A percentile compares a stretch with the other conserved stretches of the same genome.
Conservation (phyloP, 2,797 vertebrate species). For the Intellagama lesueurii region DNA sequence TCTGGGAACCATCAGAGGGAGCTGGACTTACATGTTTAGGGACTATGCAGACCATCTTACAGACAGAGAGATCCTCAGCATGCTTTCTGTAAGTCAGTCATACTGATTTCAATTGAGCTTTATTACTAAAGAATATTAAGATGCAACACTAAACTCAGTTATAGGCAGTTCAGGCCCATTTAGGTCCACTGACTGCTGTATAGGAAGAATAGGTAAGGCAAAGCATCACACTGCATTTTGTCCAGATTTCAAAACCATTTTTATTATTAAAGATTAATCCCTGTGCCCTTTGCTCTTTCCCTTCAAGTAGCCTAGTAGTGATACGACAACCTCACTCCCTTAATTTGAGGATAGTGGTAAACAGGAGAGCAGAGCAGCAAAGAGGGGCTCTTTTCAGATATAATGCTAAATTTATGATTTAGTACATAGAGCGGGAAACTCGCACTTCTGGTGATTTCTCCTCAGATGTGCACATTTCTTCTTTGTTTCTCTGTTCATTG, state of each 20-base stretch:
- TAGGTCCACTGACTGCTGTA: not conserved
- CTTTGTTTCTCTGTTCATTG: no score
- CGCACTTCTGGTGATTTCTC: no score
- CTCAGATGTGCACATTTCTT: no score
- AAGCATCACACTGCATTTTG: not conserved
- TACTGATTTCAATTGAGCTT: not conserved
- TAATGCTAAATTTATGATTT: no score
- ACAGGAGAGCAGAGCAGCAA: no score
- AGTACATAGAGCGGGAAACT: no score
- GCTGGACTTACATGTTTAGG: no score
- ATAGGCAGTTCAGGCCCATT: not conserved
- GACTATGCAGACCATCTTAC: not conserved
- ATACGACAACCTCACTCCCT: not conserved
- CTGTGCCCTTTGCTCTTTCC: not conserved
- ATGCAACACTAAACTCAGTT: not conserved
- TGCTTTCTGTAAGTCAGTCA: not conserved
- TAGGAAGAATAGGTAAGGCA: not conserved
- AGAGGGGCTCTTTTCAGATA: no score
- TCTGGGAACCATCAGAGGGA: conserved; percentile 25
- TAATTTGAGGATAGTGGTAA: not conserved
- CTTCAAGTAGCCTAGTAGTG: not conserved
- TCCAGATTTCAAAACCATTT: not conserved
- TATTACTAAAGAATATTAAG: not conserved
- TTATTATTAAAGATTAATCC: not conserved
- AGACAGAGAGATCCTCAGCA: not conserved